Percentiles rank a stretch among this genome's conserved stretches.
Evolutionary conservation across 2,113 vertebrate species (phyloP).

Genomic region (Myiozetetes cayanensis): DNA sequence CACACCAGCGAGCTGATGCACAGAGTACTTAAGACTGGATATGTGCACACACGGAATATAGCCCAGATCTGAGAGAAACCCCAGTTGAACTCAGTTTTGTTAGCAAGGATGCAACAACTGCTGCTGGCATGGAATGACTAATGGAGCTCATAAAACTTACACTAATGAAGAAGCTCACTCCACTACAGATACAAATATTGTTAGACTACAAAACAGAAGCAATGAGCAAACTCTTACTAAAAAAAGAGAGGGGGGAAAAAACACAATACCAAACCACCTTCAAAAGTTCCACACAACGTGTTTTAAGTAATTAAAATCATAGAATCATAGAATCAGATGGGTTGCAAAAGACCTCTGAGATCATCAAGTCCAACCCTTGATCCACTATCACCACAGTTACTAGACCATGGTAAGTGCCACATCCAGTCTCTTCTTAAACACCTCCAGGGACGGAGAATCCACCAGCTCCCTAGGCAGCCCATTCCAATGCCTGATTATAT

Average conservation of each 20-base stretch:
- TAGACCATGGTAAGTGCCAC: too few species aligned
- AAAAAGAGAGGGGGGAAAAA: fast-evolving
- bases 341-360: too few species aligned
- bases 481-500: too few species aligned
- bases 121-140: neutral
- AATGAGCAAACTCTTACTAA: neutral
- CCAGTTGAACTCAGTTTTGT: neutral
- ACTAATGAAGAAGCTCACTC: neutral
- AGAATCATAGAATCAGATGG: too few species aligned
- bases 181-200: neutral
- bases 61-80: neutral
- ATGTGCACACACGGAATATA: fast-evolving
- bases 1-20: neutral
- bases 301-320: neutral
- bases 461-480: too few species aligned
- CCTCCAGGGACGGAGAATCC: too few species aligned
- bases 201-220: neutral
- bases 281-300: neutral
- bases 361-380: too few species aligned
- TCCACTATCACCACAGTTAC: too few species aligned
- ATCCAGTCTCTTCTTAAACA: too few species aligned
- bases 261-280: neutral
- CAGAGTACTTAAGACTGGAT: neutral
- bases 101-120: neutral
- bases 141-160: neutral